Base-by-base conservation (phyloP, 2,888 invertebrate species). In the Drymonia ruficornis region DNA sequence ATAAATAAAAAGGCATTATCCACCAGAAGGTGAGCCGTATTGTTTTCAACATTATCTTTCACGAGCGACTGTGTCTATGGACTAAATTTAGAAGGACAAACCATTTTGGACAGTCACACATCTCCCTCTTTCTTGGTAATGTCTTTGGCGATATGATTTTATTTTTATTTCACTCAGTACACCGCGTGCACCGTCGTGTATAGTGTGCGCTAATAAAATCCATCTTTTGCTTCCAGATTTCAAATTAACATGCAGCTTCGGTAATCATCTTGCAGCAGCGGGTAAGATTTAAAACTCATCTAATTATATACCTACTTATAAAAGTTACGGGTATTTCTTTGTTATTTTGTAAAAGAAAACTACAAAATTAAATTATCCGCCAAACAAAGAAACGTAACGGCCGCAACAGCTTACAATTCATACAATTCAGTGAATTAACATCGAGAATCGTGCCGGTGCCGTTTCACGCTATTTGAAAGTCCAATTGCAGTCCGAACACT, bases 211-310 rank as follows among this genome's bases (percentile, higher is more conserved):
- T 45, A 34, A 47, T 47, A 47, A 47, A 47, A 47, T 34, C 47
- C 34, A 34, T 40, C n/a, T 57, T 23, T 55, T 61, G 62, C 36
- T 81, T 80, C 46, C 81, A 80, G 81, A 55, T 65, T 45, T 52
- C 23, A n/a, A 28, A 40, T 51, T 64, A 68, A 55, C 49, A 83
- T 81, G 83, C 77, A 69, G 66, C 59, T 69, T 53, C 74, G 74
- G 52, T 78, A 72, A 70, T 48, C 56, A 49, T 55, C 63, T 54
- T 60, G 59, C 52, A 67, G 49, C 40, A 71, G 73, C 80, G 80
- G 81, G 83, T 83, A 59, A 81, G 82, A 74, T 15, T 5, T 19
- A 28, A 15, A 11, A 4, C 23, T 6, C 7, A 44, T 18, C 19
- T 19, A 23, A n/a, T n/a, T n/a, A n/a, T n/a, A n/a, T n/a, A n/a